Evolutionary conservation across 2,797 vertebrate genomes (phyloP).

Genomic region (Merluccius polli): DNA sequence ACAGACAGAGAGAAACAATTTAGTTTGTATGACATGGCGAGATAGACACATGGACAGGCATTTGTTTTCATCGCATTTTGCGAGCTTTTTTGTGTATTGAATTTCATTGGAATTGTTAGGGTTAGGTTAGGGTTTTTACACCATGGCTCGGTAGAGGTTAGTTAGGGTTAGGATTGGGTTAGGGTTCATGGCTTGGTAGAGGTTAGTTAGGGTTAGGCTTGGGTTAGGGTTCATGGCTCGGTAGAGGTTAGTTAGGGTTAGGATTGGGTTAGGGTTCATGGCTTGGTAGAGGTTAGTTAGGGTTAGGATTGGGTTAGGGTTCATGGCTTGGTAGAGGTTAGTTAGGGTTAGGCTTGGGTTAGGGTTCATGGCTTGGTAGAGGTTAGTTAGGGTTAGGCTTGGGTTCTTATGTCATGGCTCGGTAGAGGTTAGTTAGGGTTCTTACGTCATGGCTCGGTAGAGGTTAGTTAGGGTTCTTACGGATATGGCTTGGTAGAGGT

Average conservation of each 20-base stretch:
- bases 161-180: too few species aligned
- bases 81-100: background rate
- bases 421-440: slow-evolving; percentile 71
- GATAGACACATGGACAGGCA: background rate
- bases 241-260: slow-evolving; percentile 66
- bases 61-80: background rate
- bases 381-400: background rate
- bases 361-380: background rate
- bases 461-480: too few species aligned
- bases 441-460: slow-evolving; percentile 48
- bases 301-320: slow-evolving; percentile 28
- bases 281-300: background rate
- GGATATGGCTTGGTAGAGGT: background rate
- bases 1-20: background rate
- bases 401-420: slow-evolving; percentile 93
- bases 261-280: background rate
- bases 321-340: slow-evolving; percentile 93
- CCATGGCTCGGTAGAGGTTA: slow-evolving; percentile 90
- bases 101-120: background rate
- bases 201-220: too few species aligned
- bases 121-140: slow-evolving; percentile 66
- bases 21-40: background rate
- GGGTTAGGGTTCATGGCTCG: slow-evolving; percentile 80
- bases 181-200: too few species aligned
- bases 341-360: background rate